Evolutionary conservation across 1,140 invertebrate genomes (phyloP).

Genomic region (Trichoplusia ni): DNA sequence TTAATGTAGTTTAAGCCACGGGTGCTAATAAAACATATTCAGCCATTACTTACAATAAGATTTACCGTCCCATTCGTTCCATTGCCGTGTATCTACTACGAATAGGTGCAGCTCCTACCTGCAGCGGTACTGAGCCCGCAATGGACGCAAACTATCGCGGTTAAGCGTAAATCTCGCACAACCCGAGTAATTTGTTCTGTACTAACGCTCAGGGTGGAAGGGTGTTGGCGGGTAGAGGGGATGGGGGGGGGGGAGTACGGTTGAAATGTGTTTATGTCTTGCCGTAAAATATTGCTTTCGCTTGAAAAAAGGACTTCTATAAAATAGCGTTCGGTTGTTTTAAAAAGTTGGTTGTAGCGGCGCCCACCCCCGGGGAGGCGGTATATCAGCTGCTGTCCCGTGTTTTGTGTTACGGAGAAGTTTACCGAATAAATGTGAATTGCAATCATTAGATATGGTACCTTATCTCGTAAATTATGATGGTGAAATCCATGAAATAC

Average conservation of each 20-base stretch:
- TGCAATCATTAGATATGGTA: no score
- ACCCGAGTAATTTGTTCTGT: conserved; percentile 6
- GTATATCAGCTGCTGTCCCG: no score
- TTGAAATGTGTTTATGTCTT: conserved; percentile 26
- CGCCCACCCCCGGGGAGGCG: not conserved
- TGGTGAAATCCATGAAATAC: no score
- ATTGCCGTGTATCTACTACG: no score
- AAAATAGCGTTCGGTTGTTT: conserved; percentile 9
- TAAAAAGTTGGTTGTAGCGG: not conserved
- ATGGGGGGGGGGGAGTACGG: not conserved
- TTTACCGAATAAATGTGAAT: no score
- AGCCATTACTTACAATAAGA: not conserved
- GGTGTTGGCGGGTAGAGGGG: not conserved
- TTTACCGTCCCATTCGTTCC: not conserved
- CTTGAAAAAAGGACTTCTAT: conserved; percentile 4
- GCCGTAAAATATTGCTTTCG: conserved; percentile 21
- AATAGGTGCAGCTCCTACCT: no score
- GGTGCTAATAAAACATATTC: no score
- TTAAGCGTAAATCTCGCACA: conserved; percentile 15
- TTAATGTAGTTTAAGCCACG: no score
- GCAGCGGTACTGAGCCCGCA: not conserved
- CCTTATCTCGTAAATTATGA: no score
- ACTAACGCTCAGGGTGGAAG: not conserved
- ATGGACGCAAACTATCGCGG: conserved; percentile 5
- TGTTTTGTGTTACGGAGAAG: no score